Conservation (phyloP, 2,113 vertebrate species). For the Antechinus flavipes region DNA sequence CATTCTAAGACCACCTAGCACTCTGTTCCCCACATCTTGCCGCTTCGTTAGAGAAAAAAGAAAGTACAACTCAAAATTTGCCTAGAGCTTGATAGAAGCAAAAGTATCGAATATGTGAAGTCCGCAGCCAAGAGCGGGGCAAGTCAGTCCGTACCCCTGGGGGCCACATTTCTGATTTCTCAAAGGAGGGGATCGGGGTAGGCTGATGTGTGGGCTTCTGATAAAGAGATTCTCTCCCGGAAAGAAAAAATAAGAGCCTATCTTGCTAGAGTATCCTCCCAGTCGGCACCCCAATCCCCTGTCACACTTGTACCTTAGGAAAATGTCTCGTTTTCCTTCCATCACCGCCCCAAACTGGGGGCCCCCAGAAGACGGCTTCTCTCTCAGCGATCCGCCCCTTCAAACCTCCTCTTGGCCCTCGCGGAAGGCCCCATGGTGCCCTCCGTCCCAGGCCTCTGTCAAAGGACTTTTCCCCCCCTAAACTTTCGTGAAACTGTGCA, state of each 20-base stretch:
- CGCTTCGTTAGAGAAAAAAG: background rate
- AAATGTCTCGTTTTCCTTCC: background rate
- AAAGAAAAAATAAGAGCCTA: background rate
- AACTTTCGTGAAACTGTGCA: background rate
- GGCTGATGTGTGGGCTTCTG: background rate
- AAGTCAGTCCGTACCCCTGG: background rate
- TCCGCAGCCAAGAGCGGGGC: background rate
- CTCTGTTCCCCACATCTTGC: too few species aligned
- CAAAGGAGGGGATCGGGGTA: background rate
- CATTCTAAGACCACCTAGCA: background rate
- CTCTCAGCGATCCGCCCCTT: background rate
- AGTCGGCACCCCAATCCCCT: background rate
- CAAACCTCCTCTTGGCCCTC: background rate
- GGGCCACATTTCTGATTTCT: background rate
- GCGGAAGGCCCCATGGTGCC: background rate
- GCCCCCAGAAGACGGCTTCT: background rate
- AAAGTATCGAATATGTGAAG: background rate
- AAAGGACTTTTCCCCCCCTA: background rate
- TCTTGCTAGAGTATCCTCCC: background rate
- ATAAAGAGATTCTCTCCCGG: background rate
- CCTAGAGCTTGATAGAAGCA: background rate
- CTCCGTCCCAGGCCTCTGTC: background rate
- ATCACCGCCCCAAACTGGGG: background rate
- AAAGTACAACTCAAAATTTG: background rate
- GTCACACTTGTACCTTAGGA: background rate